Evolutionary conservation across 2,797 vertebrate genomes (phyloP).

Genomic region (Silurus lanzhouensis): DNA sequence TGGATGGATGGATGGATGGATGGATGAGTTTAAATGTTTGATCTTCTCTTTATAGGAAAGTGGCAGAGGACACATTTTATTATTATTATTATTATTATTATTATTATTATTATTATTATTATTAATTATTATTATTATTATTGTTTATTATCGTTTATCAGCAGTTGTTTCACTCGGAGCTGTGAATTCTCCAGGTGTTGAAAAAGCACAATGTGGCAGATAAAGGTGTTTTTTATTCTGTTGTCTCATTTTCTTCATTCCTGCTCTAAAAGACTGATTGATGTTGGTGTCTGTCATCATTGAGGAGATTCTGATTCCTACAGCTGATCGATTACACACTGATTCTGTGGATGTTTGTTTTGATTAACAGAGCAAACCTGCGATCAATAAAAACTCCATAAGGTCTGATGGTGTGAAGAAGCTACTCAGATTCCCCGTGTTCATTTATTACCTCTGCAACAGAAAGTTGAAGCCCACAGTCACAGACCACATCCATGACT

Average conservation of each 20-base stretch:
- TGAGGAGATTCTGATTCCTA: neutral
- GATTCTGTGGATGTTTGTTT: neutral
- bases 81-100: neutral
- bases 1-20: too few relatives aligned
- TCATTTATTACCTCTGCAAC: too few relatives aligned
- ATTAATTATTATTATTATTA: too few relatives aligned
- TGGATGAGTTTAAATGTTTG: neutral
- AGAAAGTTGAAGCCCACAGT: neutral
- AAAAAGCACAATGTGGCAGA: neutral
- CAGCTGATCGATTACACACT: neutral
- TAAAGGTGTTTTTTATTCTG: neutral
- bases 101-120: neutral
- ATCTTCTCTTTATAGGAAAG: conserved; percentile 3
- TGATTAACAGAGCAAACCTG: neutral
- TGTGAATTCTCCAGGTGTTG: neutral
- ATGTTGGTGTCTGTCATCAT: neutral
- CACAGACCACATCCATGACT: neutral
- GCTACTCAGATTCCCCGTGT: neutral
- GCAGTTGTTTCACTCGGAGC: neutral
- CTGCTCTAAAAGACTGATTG: neutral
- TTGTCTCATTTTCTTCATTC: neutral
- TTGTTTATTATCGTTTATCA: neutral
- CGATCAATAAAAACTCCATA: neutral
- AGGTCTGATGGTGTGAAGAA: too few relatives aligned
- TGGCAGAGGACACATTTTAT: neutral